Evolutionary conservation across 2,113 vertebrate species (phyloP).

Genomic region (Axis porcinus): DNA sequence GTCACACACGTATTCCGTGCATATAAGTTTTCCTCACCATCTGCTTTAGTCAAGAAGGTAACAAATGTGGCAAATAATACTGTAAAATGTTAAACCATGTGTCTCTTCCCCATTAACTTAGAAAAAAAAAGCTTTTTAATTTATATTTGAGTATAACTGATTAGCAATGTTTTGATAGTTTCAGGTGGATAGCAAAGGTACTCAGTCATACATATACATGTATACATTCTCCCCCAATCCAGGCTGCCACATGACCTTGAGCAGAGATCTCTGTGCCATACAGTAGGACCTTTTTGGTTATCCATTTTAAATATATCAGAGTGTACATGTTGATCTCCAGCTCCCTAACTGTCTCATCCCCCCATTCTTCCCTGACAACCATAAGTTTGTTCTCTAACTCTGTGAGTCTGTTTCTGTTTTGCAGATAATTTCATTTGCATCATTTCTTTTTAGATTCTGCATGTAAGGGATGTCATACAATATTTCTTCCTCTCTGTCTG

Average conservation of each 20-base stretch:
- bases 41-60: not conserved
- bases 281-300: not conserved
- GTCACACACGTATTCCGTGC: not conserved
- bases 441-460: not conserved
- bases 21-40: not conserved
- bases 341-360: not conserved
- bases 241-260: not conserved
- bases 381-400: not conserved
- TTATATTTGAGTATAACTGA: not conserved
- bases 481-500: not conserved
- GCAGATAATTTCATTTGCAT: not conserved
- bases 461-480: not conserved
- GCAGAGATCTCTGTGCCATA: not conserved
- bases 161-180: not conserved
- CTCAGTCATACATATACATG: not conserved
- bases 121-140: not conserved
- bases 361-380: not conserved
- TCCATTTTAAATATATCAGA: not conserved
- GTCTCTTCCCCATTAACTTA: not conserved
- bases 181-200: not conserved
- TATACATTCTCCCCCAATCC: not conserved
- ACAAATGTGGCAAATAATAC: not conserved
- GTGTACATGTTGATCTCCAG: not conserved
- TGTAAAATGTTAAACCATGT: not conserved
- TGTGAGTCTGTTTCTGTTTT: not conserved